Evolutionary conservation across 2,888 invertebrate genomes (phyloP), one percentile per base, ranked within the genome.

Genomic region (Rotaria sp.): DNA sequence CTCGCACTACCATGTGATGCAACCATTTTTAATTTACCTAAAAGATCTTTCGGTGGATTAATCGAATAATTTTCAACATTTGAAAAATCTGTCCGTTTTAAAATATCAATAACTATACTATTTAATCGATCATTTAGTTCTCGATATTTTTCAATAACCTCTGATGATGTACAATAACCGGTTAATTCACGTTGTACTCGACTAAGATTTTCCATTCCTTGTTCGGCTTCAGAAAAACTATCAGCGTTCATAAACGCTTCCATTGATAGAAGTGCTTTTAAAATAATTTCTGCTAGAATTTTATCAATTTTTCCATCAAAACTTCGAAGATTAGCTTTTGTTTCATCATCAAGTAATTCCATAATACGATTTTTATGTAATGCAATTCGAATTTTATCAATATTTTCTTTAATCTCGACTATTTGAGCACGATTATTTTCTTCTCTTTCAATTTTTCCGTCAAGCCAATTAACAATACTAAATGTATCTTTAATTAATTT

Each of bases 141-240:
- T 45, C n/a, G 0, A 41, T 1, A 13, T 45, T 45, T 80, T 10
- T 80, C n/a, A 13, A 13, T 26, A 45, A 80, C 45, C 11, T 2
- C 1, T 1, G 7, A 0, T 26, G 80, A 80, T 80, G 26, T 80
- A 45, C 15, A 80, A 80, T 80, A 45, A 26, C 45, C 80, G 1
- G 41, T 18, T 80, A 80, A 80, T 26, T 80, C 26, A 45, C 45
- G 80, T 45, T 45, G 80, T 80, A 80, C 45, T 45, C 24, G 24
- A 80, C n/a, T 80, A 5, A 80, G n/a, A 26, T 26, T 45, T 80
- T 80, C 80, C 80, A 80, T 80, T 10, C 41, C n/a, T 80, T 80
- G 80, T 45, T 80, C 45, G 26, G 80, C n/a, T 45, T 80, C 80
- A n/a, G 26, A 11, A 80, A 80, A 80, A 80, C 80, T 45, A 26